phyloP scores from a whole-genome alignment of 1,140 invertebrate genomes.

The Lordiphosa stackelbergi region DNA sequence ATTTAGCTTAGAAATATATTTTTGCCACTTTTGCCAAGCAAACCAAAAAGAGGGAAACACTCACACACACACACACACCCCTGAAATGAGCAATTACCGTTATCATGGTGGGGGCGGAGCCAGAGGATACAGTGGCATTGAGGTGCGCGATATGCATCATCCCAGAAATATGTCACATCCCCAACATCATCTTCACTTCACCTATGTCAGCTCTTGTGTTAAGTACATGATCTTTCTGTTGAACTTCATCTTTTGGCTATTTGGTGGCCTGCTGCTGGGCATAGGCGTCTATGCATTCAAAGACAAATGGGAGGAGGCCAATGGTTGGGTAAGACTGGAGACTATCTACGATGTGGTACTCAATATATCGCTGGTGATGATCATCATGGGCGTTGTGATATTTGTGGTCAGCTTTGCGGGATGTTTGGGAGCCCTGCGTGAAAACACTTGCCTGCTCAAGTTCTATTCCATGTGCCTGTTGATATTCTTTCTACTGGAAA shows the following conservation, averaged over 20 bases:
- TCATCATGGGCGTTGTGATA: conserved; percentile 90
- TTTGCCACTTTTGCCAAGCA: no score
- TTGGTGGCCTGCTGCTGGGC: conserved; percentile 87
- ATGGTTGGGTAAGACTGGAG: conserved; percentile 85
- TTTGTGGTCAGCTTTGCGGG: conserved; percentile 91
- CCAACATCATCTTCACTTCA: conserved; percentile 78
- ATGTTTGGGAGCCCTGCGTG: conserved; percentile 92
- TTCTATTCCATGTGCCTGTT: conserved; percentile 94
- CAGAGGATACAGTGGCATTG: no score
- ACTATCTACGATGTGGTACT: conserved; percentile 93
- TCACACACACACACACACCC: no score
- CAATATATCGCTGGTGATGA: conserved; percentile 93
- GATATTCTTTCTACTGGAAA: conserved; percentile 92
- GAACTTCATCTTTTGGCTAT: conserved; percentile 95
- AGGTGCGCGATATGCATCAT: conserved; percentile 51
- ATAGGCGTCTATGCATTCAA: conserved; percentile 94
- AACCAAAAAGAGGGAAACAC: no score
- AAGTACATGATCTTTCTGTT: conserved; percentile 96
- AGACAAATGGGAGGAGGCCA: conserved; percentile 90
- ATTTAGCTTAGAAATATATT: no score
- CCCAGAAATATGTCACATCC: conserved; percentile 78
- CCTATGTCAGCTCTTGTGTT: conserved; percentile 87
- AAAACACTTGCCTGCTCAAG: conserved; percentile 94
- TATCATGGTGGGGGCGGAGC: no score
- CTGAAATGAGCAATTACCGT: no score